Base-by-base conservation (phyloP, 2,797 vertebrate genomes). In the Lithobates sylvaticus region DNA sequence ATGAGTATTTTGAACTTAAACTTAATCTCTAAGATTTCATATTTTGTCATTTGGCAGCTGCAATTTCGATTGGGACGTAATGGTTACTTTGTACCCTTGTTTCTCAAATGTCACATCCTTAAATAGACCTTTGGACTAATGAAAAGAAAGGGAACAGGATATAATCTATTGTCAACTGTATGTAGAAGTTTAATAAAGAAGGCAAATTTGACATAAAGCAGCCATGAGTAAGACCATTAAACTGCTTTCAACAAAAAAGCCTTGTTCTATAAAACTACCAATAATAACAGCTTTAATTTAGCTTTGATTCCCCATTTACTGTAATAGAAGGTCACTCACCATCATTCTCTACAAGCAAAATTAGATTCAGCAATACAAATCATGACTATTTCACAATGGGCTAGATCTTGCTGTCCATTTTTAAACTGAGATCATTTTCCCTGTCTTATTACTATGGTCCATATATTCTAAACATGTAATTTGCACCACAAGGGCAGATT, bases 51-150 rank as follows among this genome's bases (percentile, higher is more conserved):
- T 79, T 44, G 29, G 26, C 42, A 69, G 29, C 68, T 70, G 68
- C 4, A 70, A 15, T 9, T 42, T 50, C 26, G 32, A 39, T 50
- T 68, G 34, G 44, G 65, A 79, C 34, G 13, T 69, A 69, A 79
- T 79, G 65, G 78, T 79, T 65, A 69, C 50, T 79, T 79, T 69
- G 16, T 44, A 69, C 42, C 44, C 26, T 13, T 69, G n/a, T 69
- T 42, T 69, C 61, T 47, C 7, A 69, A 61, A 69, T 69, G 47
- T 69, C 78, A 69, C 18, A 44, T 44, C 65, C 29, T 32, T 69
- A 69, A 44, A 79, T 79, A 58, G 26, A 9, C 15, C 27, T 69
- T 69, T 69, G 65, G 47, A 50, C 69, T 47, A 79, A 69, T 79
- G 65, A 61, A 72, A 32, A 72, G 64, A 77, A 47, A 47, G 15